Conservation (phyloP, 2,888 invertebrate genomes). For the Aplocera efformata region DNA sequence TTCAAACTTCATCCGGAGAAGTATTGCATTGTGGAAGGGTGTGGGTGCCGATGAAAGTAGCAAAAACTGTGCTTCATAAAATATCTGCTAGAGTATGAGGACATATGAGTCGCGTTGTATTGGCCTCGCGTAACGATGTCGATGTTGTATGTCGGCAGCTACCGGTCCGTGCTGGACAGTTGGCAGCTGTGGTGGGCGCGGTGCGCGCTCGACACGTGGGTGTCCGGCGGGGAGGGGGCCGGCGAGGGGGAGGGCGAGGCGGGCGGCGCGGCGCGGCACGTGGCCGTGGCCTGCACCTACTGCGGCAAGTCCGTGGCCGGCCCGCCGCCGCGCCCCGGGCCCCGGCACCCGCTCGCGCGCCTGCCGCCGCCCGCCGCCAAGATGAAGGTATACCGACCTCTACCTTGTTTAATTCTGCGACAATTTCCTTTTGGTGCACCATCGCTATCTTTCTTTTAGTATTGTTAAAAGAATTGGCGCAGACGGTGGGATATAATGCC, state of each 20-base stretch:
- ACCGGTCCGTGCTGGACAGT: constrained; percentile 90
- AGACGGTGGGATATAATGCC: too few relatives aligned
- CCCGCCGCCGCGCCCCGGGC: constrained; percentile 77
- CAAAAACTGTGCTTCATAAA: too few relatives aligned
- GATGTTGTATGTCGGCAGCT: constrained; percentile 71
- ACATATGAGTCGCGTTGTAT: too few relatives aligned
- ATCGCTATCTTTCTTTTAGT: too few relatives aligned
- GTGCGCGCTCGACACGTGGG: constrained; percentile 92
- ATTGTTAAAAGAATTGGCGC: too few relatives aligned
- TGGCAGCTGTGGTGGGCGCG: constrained; percentile 96
- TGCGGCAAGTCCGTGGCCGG: constrained; percentile 96
- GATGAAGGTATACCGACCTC: constrained; percentile 80
- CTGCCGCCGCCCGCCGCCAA: constrained; percentile 85
- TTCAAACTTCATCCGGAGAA: too few relatives aligned
- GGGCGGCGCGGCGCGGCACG: constrained; percentile 43
- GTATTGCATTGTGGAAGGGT: too few relatives aligned
- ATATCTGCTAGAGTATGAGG: too few relatives aligned
- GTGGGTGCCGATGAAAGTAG: too few relatives aligned
- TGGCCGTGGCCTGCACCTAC: constrained; percentile 92
- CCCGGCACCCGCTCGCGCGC: constrained; percentile 78
- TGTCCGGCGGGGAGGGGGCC: constrained; percentile 73
- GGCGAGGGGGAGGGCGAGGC: constrained; percentile 71
- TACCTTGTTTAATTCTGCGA: too few relatives aligned
- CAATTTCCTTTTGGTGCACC: too few relatives aligned
- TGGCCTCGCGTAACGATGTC: too few relatives aligned